Evolutionary conservation across 2,888 invertebrate genomes (phyloP), one percentile per base, ranked within the genome.

Genomic region (Microctonus hyperodae): DNA sequence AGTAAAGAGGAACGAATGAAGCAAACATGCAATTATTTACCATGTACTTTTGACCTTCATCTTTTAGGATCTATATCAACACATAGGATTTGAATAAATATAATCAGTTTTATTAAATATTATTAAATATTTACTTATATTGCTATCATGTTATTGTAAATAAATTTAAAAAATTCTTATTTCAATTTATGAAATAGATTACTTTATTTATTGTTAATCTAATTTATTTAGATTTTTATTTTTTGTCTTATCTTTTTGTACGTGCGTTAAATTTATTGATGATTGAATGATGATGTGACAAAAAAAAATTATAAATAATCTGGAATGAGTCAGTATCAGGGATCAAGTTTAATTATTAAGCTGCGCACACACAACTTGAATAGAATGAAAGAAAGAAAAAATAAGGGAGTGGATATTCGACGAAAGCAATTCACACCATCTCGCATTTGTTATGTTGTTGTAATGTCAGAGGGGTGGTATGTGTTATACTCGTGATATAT

Each of bases 61-160:
- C 11, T 11, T 3, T 25, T 35, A 23, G 55, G 57, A 57, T 57
- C 28, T 37, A 57, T 57, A 57, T 57, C 57, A 22, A 57, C 22
- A 37, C 57, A 37, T 37, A 37, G 37, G 57, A 57, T 33, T 33
- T 20, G 35, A 57, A 57, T 37, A 37, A 57, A 57, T 37, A 57
- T 57, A 57, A 16, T 16, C 44, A 44, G 16, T 16, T 16, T 44
- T n/a, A 16, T 44, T 44, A 44, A n/a, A n/a, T n/a, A n/a, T 44
- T n/a, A 16, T 44, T 44, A 44, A n/a, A n/a, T n/a, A n/a, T n/a
- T n/a, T n/a, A n/a, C n/a, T n/a, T n/a, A n/a, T 20, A 44, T 44
- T 44, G 16, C 16, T 16, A 20, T 16, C 6, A 16, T 44, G 44
- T 25, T 10, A 25, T n/a, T n/a, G n/a, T n/a, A n/a, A 53, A 4